Evolutionary conservation across 2,888 invertebrate species (phyloP).

Genomic region (Gryllus longicercus): DNA sequence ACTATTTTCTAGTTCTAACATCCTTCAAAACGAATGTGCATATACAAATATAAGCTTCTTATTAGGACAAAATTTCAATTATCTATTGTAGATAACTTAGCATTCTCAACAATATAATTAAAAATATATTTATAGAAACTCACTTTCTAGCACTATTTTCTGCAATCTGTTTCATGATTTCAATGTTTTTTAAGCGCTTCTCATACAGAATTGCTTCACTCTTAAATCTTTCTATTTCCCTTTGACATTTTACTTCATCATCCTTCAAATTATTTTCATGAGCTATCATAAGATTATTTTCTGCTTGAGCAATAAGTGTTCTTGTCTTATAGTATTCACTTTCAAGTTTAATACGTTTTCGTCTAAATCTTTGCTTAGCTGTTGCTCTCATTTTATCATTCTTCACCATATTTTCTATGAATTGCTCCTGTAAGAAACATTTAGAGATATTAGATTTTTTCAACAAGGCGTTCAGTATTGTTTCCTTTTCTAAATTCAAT

Average conservation of each 20-base stretch:
- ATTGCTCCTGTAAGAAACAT: constrained; percentile 53
- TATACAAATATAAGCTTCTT: not conserved
- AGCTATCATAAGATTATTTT: constrained; percentile 46
- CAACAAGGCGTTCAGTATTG: too few relatives aligned
- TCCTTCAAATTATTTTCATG: constrained; percentile 45
- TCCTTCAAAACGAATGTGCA: constrained; percentile 39
- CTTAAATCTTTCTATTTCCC: constrained; percentile 48
- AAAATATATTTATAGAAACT: constrained; percentile 27
- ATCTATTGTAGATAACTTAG: not conserved
- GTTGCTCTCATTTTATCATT: constrained; percentile 56
- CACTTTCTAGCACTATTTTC: constrained; percentile 61
- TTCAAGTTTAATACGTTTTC: constrained; percentile 60
- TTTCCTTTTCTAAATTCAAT: too few relatives aligned
- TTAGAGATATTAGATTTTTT: not conserved
- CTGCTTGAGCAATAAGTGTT: constrained; percentile 55
- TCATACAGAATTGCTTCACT: constrained; percentile 51
- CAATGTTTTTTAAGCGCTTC: constrained; percentile 53
- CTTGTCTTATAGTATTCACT: constrained; percentile 58
- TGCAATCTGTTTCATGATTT: constrained; percentile 55
- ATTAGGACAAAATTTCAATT: too few relatives aligned
- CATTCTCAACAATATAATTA: not conserved
- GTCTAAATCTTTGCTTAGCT: constrained; percentile 59
- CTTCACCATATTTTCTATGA: constrained; percentile 65
- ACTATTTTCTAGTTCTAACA: constrained; percentile 69
- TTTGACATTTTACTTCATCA: constrained; percentile 44